phyloP scores from a whole-genome alignment of 2,888 invertebrate species.

The Parelbella ahira region DNA sequence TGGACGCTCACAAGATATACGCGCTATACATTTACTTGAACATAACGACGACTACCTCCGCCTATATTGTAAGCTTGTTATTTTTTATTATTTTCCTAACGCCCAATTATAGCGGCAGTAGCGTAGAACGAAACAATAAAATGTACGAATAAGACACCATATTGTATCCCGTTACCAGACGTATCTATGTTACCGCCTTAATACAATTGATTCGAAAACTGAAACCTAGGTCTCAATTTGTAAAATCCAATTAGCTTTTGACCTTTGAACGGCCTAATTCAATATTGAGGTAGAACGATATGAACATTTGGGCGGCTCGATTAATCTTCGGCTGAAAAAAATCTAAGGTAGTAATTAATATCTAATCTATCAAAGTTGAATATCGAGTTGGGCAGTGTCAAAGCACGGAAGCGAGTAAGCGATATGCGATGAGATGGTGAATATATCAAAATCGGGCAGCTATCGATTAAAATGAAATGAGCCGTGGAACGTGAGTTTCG shows the following conservation, averaged over 20 bases:
- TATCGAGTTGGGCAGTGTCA: slow-evolving; percentile 15
- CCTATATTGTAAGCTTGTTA: slow-evolving; percentile 44
- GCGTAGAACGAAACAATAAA: too few relatives aligned
- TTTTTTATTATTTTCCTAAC: slow-evolving; percentile 12
- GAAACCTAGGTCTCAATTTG: slow-evolving; percentile 2
- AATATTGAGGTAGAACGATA: slow-evolving; percentile 18
- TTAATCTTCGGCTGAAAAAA: slow-evolving; percentile 20
- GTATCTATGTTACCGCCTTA: too few relatives aligned
- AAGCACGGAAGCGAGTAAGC: slow-evolving; percentile 12
- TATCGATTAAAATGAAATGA: slow-evolving; percentile 14
- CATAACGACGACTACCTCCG: slow-evolving; percentile 38
- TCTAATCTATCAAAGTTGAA: slow-evolving; percentile 21
- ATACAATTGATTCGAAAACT: too few relatives aligned
- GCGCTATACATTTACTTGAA: slow-evolving; percentile 50
- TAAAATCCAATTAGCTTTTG: slow-evolving; percentile 5
- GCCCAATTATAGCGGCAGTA: too few relatives aligned
- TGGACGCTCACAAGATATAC: slow-evolving; percentile 47
- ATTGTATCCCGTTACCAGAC: too few relatives aligned
- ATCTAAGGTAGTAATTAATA: slow-evolving; percentile 22
- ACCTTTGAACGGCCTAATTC: slow-evolving; percentile 5
- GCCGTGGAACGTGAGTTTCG: neutral
- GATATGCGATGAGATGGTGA: slow-evolving; percentile 21
- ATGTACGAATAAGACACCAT: too few relatives aligned
- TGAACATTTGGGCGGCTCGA: slow-evolving; percentile 14
- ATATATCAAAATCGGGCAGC: slow-evolving; percentile 19